Base-by-base conservation (phyloP, 2,888 invertebrate species). In the Sepioteuthis lessoniana region DNA sequence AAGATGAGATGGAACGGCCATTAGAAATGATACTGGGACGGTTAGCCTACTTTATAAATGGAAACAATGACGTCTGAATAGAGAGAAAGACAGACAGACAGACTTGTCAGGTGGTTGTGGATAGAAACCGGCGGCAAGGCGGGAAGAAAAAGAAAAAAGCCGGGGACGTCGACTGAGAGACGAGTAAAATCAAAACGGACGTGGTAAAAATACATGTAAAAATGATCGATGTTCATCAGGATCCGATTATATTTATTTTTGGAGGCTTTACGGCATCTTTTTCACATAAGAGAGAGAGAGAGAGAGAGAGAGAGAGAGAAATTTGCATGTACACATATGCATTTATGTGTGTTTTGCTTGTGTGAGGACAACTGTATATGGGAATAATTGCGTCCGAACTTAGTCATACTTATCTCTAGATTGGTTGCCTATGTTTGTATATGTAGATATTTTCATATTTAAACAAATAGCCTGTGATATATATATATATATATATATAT, bases 221-320 rank as follows among this genome's bases (percentile, higher is more conserved):
- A 76, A 76, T 76, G 76, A 35, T 76, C 76, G 76, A 76, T 76
- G 76, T 76, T 76, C 76, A 76, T 76, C 76, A 76, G 76, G 10
- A n/a, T 76, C 76, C 76, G 76, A 76, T 76, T 76, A 76, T n/a
- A n/a, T 76, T 76, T 76, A 76, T 76, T 76, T 76, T 76, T 13
- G 25, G 76, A 76, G 76, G 16, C n/a, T 76, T 76, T 35, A 3
- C 35, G n/a, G n/a, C 35, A 16, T 76, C n/a, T 76, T 76, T 76
- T n/a, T 76, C 35, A 1, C 76, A 76, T 76, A 13, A 50, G 3
- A 50, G 3, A 42, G 3, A 42, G 42, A 42, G 42, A 42, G 42
- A 42, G 42, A 42, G 42, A 42, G 42, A 42, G 42, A 42, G 42
- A 42, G 7, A 42, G 3, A 42, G 42, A 42, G 3, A 7, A 42